A percentile compares a stretch with the other conserved stretches of the same genome.
phyloP scores from a whole-genome alignment of 2,113 vertebrate genomes.

The Aplodontia rufa region DNA sequence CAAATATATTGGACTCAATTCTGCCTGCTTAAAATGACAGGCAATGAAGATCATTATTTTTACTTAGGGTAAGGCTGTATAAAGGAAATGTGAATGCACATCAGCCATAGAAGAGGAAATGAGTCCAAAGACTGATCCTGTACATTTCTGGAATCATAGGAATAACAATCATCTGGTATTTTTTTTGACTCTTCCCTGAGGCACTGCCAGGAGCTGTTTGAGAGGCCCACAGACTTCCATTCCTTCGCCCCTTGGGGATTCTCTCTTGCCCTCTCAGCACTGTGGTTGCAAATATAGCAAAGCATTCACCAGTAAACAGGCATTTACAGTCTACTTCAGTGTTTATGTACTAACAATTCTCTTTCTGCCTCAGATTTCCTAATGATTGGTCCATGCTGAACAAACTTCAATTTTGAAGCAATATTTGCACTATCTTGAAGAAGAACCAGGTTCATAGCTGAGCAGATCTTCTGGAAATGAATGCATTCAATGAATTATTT shows the following conservation, averaged over 20 bases:
- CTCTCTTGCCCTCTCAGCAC: neutral
- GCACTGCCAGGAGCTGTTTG: neutral
- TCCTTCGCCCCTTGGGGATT: neutral
- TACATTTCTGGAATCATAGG: no score
- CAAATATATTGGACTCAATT: neutral
- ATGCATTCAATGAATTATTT: conserved; percentile 69
- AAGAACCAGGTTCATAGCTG: conserved; percentile 25
- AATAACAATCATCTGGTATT: neutral
- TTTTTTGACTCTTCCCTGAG: neutral
- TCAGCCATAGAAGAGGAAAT: neutral
- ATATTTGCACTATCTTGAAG: conserved; percentile 52
- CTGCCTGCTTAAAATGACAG: neutral
- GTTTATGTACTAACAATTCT: conserved; percentile 26
- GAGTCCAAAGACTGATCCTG: neutral
- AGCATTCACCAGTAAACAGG: neutral
- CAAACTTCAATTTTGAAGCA: conserved; percentile 41
- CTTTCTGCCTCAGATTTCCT: conserved; percentile 3
- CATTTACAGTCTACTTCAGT: neutral
- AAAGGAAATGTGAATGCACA: neutral
- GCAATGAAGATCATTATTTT: neutral
- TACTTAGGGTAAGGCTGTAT: neutral
- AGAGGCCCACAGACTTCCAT: neutral
- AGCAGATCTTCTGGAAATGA: conserved; percentile 61
- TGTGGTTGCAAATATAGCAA: neutral
- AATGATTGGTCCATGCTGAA: neutral